phyloP scores from a whole-genome alignment of 2,888 invertebrate genomes.

The Tipula confusa region DNA sequence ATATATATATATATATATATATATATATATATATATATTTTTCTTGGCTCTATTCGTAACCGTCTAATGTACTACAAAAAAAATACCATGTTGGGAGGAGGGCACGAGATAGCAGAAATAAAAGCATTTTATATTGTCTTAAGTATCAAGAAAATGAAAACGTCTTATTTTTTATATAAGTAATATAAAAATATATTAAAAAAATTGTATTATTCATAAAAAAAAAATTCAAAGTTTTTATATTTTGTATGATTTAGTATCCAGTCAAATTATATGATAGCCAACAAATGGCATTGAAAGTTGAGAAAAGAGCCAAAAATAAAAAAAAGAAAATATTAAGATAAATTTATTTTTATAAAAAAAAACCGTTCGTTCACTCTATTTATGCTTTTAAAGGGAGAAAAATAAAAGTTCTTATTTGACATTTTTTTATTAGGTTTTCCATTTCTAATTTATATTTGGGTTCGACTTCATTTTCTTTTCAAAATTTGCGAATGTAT shows the following conservation, averaged over 20 bases:
- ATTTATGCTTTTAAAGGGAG: not conserved
- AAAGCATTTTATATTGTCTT: constrained; percentile 1
- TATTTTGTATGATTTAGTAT: not conserved
- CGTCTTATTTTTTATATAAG: not conserved
- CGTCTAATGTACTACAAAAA: not conserved
- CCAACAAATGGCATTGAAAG: not conserved
- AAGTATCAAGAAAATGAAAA: not conserved
- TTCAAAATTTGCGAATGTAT: not conserved
- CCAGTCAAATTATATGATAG: not conserved
- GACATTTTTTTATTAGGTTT: not conserved
- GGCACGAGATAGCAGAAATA: not conserved
- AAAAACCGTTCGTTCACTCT: not conserved
- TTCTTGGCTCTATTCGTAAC: not conserved
- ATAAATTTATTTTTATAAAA: not conserved
- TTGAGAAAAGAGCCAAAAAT: not conserved
- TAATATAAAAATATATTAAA: constrained; percentile 14
- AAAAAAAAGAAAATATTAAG: not conserved
- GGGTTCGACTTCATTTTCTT: not conserved
- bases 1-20: not conserved
- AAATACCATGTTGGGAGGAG: not conserved
- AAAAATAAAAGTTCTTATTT: not conserved
- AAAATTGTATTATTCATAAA: not conserved
- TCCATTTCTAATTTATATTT: constrained; percentile 20
- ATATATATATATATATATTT: not conserved
- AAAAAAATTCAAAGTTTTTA: not conserved